phyloP scores from a whole-genome alignment of 2,113 vertebrate species.

The Bostrychus sinensis region DNA sequence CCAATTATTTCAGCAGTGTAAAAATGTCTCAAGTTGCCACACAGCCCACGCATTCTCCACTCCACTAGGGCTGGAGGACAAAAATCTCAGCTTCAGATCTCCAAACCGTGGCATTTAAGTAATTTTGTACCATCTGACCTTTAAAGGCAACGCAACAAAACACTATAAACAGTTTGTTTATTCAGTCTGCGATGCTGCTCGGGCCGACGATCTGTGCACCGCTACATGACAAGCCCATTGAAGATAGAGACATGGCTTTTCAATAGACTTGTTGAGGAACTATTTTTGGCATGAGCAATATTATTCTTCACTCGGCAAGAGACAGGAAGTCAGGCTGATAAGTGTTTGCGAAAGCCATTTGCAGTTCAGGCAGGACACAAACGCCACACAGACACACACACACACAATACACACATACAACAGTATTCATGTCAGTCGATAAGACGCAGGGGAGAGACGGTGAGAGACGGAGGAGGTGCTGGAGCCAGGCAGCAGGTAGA shows the following conservation, averaged over 20 bases:
- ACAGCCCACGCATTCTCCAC: constrained; percentile 14
- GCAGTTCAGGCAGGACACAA: constrained; percentile 56
- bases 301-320: constrained; percentile 60
- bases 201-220: constrained; percentile 22
- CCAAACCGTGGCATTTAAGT: constrained; percentile 24
- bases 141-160: constrained; percentile 19
- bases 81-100: constrained; percentile 15
- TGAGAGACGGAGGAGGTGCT: background rate
- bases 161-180: constrained; percentile 35
- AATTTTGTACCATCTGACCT: constrained; percentile 41
- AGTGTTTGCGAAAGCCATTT: constrained; percentile 76
- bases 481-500: background rate
- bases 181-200: background rate
- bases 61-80: background rate
- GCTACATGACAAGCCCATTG: constrained; percentile 13
- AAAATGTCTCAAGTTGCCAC: background rate
- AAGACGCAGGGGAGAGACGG: constrained; percentile 31
- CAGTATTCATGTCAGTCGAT: constrained; percentile 68
- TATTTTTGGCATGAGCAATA: constrained; percentile 57
- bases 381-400: constrained; percentile 16
- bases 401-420: constrained; percentile 10
- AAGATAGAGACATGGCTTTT: constrained; percentile 21
- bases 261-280: constrained; percentile 38
- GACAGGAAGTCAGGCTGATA: constrained; percentile 63
- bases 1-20: background rate